Evolutionary conservation across 2,888 invertebrate species (phyloP).

Genomic region (Monoplex corrugatus): DNA sequence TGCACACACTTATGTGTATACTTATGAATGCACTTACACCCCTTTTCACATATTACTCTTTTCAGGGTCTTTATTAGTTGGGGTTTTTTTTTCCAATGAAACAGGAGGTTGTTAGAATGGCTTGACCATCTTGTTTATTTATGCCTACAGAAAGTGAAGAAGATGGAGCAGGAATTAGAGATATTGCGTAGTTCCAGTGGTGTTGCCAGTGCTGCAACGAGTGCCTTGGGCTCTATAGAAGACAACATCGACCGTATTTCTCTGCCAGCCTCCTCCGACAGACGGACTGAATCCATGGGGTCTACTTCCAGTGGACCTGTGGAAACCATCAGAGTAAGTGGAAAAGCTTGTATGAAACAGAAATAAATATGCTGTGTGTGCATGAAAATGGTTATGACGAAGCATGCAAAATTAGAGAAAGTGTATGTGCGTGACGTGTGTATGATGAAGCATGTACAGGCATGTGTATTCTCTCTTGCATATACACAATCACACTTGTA

Average conservation of each 20-base stretch:
- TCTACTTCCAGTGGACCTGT: conserved; percentile 51
- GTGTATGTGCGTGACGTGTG: background rate
- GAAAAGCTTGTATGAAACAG: background rate
- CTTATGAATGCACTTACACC: no score
- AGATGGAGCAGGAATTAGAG: conserved; percentile 70
- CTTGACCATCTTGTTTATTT: background rate
- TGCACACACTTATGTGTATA: no score
- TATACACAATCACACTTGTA: no score
- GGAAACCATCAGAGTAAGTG: conserved; percentile 57
- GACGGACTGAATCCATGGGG: conserved; percentile 57
- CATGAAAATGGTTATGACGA: no score
- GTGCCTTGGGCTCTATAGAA: conserved; percentile 68
- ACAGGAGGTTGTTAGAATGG: no score
- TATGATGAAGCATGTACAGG: background rate
- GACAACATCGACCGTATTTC: conserved; percentile 67
- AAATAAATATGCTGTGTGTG: no score
- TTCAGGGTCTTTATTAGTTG: no score
- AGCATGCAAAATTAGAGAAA: no score
- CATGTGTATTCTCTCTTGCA: no score
- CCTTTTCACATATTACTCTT: no score
- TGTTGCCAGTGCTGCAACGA: conserved; percentile 52
- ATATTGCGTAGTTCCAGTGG: conserved; percentile 53
- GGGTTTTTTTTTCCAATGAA: no score
- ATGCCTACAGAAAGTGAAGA: conserved; percentile 68
- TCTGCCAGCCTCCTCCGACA: conserved; percentile 48